Evolutionary conservation across 1,140 invertebrate species (phyloP).

Genomic region (Chrysoperla carnea): DNA sequence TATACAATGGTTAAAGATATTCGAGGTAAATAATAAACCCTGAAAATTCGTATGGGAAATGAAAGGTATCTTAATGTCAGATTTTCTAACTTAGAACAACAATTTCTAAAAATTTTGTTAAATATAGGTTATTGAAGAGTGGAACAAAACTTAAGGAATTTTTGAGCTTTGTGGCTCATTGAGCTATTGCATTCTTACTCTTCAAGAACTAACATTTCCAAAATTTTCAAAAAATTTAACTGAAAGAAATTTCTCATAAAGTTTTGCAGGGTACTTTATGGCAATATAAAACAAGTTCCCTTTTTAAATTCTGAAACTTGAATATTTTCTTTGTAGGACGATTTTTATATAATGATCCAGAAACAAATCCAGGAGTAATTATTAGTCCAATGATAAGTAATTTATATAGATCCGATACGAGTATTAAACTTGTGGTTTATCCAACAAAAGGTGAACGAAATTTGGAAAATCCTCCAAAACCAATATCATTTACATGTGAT

Average conservation of each 20-base stretch:
- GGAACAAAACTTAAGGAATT: too few species aligned
- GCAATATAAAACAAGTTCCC: slow-evolving; percentile 7
- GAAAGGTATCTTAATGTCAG: too few species aligned
- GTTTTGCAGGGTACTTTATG: too few species aligned
- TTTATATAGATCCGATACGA: slow-evolving; percentile 54
- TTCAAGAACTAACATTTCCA: too few species aligned
- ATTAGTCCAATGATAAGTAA: slow-evolving; percentile 66
- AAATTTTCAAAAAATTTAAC: too few species aligned
- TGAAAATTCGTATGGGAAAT: too few species aligned
- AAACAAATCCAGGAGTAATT: slow-evolving; percentile 62
- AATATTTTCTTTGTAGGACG: slow-evolving; percentile 37
- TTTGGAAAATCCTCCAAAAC: slow-evolving; percentile 27
- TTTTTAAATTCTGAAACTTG: slow-evolving; percentile 8
- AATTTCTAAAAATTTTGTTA: too few species aligned
- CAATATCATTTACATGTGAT: slow-evolving; percentile 74
- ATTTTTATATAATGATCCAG: slow-evolving; percentile 47
- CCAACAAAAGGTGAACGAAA: slow-evolving; percentile 33
- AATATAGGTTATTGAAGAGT: too few species aligned
- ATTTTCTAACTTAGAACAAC: too few species aligned
- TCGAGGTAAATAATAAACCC: slow-evolving; percentile 39
- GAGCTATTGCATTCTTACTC: too few species aligned
- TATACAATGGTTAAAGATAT: slow-evolving; percentile 59
- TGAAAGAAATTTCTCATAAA: too few species aligned
- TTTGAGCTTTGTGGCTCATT: too few species aligned
- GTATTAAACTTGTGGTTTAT: slow-evolving; percentile 71